phyloP scores from a whole-genome alignment of 2,797 vertebrate species.

The Schizothorax lantsangensis region DNA sequence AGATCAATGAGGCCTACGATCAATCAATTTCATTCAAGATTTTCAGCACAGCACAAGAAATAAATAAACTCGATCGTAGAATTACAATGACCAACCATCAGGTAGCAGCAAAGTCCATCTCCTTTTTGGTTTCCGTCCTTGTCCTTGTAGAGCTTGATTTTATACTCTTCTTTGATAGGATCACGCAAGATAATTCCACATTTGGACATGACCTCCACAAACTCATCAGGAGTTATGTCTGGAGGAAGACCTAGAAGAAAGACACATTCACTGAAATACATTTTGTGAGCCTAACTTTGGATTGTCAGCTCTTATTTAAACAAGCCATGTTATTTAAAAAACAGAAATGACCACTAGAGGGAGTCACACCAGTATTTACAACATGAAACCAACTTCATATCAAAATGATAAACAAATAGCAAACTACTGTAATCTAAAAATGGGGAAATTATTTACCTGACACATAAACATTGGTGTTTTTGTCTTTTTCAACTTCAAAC shows the following conservation, averaged over 20 bases:
- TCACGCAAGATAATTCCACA: conserved; percentile 96
- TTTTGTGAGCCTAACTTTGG: background rate
- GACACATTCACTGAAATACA: conserved; percentile 23
- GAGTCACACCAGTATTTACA: conserved; percentile 3
- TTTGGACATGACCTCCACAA: conserved; percentile 92
- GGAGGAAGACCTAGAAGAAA: conserved; percentile 86
- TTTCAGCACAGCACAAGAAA: background rate
- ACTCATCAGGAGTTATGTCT: conserved; percentile 92
- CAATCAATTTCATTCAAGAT: background rate
- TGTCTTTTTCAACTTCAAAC: conserved; percentile 93
- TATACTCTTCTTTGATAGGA: conserved; percentile 90
- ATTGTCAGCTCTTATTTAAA: background rate
- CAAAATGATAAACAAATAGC: background rate
- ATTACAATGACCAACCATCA: conserved; percentile 79
- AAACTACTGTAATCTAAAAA: background rate
- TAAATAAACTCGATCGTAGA: background rate
- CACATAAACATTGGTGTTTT: conserved; percentile 97
- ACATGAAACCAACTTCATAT: background rate
- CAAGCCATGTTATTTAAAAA: background rate
- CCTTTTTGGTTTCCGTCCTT: conserved; percentile 93
- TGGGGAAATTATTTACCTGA: conserved; percentile 78
- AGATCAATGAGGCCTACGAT: background rate
- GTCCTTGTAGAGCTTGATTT: conserved; percentile 96
- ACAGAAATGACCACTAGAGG: conserved; percentile 6
- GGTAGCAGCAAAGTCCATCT: conserved; percentile 95